Base-by-base conservation (phyloP, 2,113 vertebrate species). In the Bombycilla garrulus region DNA sequence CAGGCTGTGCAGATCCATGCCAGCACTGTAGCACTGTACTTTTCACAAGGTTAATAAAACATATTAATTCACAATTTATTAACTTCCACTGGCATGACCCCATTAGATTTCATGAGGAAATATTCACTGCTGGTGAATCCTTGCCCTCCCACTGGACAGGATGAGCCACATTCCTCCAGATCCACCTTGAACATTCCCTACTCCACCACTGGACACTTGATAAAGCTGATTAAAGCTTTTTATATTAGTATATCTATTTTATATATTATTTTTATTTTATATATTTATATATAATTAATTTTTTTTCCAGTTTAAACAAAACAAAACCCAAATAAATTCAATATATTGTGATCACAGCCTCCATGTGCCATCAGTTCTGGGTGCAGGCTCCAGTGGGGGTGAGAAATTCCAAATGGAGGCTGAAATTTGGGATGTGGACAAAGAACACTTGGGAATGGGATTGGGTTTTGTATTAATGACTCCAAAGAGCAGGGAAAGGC, bases 271-370 rank as follows among this genome's bases (percentile, higher is more conserved):
- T n/a, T n/a, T n/a, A n/a, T n/a, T n/a, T n/a, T n/a, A n/a, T n/a
- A n/a, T n/a, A n/a, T n/a, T n/a, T n/a, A n/a, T n/a, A n/a, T n/a
- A n/a, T n/a, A n/a, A n/a, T n/a, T n/a, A n/a, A n/a, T n/a, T n/a
- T 53, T 48, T 50, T 14, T 54, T 35, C 33, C 15, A 42, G 42
- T 11, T 36, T 9, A 35, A 89, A 20, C 57, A 56, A 47, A 76
- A 12, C 4, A 33, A 36, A n/a, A 15, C 9, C 29, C 56, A 51
- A 78, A 64, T 6, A 13, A 91, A 67, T 29, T 10, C 18, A 56
- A 11, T 7, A 3, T 10, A 7, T 14, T 9, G 31, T 9, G 44
- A 42, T 28, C 24, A 8, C 0, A 61, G 26, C 2, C n/a, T n/a
- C n/a, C n/a, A 38, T 38, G 19, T 10, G 38, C n/a, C 56, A 36